Percentiles rank a stretch among this genome's conserved stretches.
phyloP scores from a whole-genome alignment of 2,797 vertebrate species.

The Artibeus lituratus region DNA sequence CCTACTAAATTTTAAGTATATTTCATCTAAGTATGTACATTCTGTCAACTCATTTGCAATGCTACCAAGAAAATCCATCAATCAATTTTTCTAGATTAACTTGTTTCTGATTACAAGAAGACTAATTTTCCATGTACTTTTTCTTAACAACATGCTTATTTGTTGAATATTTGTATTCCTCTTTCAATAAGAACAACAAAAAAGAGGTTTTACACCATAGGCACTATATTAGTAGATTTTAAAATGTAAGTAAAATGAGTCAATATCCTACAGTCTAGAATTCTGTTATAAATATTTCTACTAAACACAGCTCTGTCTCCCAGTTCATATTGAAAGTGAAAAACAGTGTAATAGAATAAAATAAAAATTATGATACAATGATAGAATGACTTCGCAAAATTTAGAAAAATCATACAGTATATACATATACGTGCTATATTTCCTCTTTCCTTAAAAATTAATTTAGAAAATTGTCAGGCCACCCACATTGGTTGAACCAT shows the following conservation, averaged over 20 bases:
- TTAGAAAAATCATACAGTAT: not conserved
- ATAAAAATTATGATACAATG: not conserved
- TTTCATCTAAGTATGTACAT: not conserved
- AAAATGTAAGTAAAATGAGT: not conserved
- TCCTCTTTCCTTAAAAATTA: not conserved
- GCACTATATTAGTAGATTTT: not conserved
- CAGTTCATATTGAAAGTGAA: not conserved
- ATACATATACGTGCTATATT: not conserved
- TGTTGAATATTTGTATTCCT: not conserved
- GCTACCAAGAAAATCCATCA: conserved; percentile 28
- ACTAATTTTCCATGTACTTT: not conserved
- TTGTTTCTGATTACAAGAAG: conserved; percentile 36
- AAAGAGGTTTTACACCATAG: not conserved
- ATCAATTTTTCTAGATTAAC: not conserved
- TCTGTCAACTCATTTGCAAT: conserved; percentile 35
- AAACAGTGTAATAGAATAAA: not conserved
- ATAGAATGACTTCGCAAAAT: not conserved
- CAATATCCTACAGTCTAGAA: not conserved
- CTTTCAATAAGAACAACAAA: not conserved
- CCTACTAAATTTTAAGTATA: conserved; percentile 43
- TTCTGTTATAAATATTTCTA: not conserved
- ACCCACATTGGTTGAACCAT: not conserved
- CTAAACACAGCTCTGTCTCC: not conserved
- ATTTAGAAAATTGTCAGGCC: not conserved
- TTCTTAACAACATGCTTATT: not conserved